phyloP scores from a whole-genome alignment of 2,888 invertebrate species.

The Tetramorium bicarinatum region DNA sequence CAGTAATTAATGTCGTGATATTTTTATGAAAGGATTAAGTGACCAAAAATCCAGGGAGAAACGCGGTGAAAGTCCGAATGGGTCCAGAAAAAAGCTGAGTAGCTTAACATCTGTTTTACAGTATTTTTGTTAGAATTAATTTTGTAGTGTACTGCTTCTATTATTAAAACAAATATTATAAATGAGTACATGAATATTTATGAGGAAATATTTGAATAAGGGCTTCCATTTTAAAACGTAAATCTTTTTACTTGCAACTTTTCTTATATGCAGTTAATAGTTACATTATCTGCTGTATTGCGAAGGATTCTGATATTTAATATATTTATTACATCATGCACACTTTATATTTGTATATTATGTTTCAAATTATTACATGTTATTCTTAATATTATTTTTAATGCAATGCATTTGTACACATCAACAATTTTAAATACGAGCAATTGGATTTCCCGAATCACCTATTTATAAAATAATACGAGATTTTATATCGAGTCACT shows the following conservation, averaged over 20 bases:
- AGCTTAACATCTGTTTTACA: background rate
- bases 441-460: background rate
- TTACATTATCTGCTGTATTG: background rate
- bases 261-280: background rate
- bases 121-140: background rate
- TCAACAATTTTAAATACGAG: background rate
- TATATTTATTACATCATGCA: constrained; percentile 11
- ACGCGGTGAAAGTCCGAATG: no score
- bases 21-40: no score
- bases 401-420: background rate
- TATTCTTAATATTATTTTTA: constrained; percentile 13
- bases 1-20: no score
- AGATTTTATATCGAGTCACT: background rate
- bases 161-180: background rate
- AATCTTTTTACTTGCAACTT: background rate
- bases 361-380: background rate
- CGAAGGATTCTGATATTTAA: background rate
- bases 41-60: no score
- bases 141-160: background rate
- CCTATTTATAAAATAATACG: background rate
- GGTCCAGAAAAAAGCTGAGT: no score
- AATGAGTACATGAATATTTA: constrained; percentile 18
- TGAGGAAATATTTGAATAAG: background rate
- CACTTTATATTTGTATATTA: background rate
- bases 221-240: background rate